These are phyloP conservation scores for Trachelus stipa DNA, from an alignment of 2,888 invertebrate genomes.

Conservation along the genomic window DNA sequence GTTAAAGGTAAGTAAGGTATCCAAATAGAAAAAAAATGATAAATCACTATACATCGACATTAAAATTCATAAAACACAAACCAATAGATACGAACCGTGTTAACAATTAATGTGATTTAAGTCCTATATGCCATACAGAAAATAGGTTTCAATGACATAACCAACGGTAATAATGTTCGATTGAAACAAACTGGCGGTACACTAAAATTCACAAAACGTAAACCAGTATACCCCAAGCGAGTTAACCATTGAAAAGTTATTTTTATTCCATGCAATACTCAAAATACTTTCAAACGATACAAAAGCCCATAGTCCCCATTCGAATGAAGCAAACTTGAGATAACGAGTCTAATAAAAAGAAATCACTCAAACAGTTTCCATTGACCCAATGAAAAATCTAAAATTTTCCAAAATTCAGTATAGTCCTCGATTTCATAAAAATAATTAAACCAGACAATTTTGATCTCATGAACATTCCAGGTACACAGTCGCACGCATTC, in stretches of 20 bases:
- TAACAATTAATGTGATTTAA: neutral
- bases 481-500: slow-evolving; percentile 65
- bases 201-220: neutral
- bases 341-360: neutral
- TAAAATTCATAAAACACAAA: neutral
- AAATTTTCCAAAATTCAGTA: neutral
- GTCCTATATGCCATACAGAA: neutral
- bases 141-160: neutral
- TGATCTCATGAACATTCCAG: slow-evolving; percentile 38
- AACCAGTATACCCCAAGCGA: neutral
- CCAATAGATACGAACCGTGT: neutral
- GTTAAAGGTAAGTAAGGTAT: slow-evolving; percentile 54
- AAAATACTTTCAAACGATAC: too few relatives aligned
- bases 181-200: neutral
- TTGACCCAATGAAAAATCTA: neutral
- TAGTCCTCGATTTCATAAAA: neutral
- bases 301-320: neutral
- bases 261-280: neutral
- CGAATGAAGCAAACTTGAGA: neutral
- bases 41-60: neutral
- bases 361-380: neutral
- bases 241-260: neutral
- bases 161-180: neutral
- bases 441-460: neutral
- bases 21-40: neutral